Percentiles rank a stretch among this genome's conserved stretches.
These are phyloP conservation scores for Thomomys bottae DNA, from an alignment of 2,113 vertebrate species.

Conservation along the genomic window DNA sequence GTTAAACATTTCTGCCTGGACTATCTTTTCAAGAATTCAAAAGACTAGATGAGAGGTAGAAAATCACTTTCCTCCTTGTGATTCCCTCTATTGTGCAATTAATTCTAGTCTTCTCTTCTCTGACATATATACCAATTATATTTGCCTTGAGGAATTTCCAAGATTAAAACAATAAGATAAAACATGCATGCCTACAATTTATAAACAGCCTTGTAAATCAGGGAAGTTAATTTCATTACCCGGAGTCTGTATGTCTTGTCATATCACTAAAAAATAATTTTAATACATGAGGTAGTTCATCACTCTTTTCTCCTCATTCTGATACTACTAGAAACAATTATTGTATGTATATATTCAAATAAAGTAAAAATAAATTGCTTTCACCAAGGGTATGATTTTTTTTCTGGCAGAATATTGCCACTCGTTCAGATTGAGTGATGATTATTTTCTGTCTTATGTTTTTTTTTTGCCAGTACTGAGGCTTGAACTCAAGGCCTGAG, in stretches of 20 bases:
- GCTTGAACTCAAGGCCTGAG: too few species aligned
- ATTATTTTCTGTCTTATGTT: neutral
- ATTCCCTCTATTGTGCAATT: neutral
- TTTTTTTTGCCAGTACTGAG: too few species aligned
- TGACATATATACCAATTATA: neutral
- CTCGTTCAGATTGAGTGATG: neutral
- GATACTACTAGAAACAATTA: neutral
- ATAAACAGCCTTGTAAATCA: slow-evolving; percentile 29
- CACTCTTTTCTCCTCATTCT: slow-evolving; percentile 2
- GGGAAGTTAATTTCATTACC: slow-evolving; percentile 21
- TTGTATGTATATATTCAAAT: neutral
- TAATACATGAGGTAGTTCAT: neutral
- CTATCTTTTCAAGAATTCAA: neutral
- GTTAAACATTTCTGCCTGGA: too few species aligned
- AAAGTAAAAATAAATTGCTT: neutral
- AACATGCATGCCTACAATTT: neutral
- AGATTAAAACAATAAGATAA: neutral
- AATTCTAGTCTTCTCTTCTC: neutral
- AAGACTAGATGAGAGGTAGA: neutral
- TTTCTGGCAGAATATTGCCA: neutral
- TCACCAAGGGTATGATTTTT: neutral
- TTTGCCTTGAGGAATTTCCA: neutral
- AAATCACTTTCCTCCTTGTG: neutral
- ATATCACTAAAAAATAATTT: neutral
- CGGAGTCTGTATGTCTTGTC: neutral